Evolutionary conservation across 2,797 vertebrate genomes (phyloP), one percentile per base, ranked within the genome.

Genomic region (Enteromius mattozi): DNA sequence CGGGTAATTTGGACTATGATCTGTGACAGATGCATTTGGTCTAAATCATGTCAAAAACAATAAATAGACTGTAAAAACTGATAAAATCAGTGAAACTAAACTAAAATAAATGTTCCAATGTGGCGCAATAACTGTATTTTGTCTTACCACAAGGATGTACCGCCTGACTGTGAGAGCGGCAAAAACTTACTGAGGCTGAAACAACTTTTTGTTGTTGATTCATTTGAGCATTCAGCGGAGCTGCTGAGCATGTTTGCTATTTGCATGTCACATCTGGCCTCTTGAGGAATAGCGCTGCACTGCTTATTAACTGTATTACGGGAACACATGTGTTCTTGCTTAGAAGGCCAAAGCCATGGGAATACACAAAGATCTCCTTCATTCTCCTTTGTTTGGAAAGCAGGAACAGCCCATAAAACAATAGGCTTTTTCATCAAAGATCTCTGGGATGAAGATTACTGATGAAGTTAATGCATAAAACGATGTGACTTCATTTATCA

Each of bases 301-400:
- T 89, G 90, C 84, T 90, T 91, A 91, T 91, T 86, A 79, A 89
- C 90, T 88, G 66, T 91, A 91, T 94, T 89, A 90, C 89, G 88
- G 90, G 89, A 94, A 92, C 94, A 95, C 90, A 87, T 87, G 92
- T 93, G 93, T 91, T 94, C 91, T 85, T 90, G 91, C 85, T 95
- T 94, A 95, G 90, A 90, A 30, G 87, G 91, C 91, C 92, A 88
- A 91, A 92, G 88, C 86, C 92, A 91, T 91, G 90, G 89, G 91
- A 93, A 91, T 92, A 91, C 90, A 92, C 89, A 91, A 87, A 90
- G 88, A 91, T 88, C 90, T 74, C 82, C 89, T 86, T 87, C 80
- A 85, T 78, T 76, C 80, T 68, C 79, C 27, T 82, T 85, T 66
- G 72, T 82, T 86, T 81, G 68, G 49, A 71, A 54, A 79, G 83